Conservation (phyloP, 2,888 invertebrate genomes). For the Pseudanteris insignis region DNA sequence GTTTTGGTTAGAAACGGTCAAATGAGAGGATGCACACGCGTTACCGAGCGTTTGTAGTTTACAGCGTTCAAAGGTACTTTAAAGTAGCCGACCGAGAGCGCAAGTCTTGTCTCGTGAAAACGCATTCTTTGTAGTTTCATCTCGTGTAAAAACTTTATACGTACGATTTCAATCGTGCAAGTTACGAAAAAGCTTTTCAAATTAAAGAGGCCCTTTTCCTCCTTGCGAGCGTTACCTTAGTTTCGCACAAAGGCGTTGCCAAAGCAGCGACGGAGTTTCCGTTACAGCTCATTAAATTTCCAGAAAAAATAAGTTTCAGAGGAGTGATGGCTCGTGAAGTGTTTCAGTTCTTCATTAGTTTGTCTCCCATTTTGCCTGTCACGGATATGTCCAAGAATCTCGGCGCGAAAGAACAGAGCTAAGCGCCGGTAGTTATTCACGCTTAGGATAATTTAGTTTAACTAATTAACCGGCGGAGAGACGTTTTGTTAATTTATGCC, state of each 20-base stretch:
- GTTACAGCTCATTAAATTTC: constrained; percentile 1
- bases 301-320: constrained; percentile 5
- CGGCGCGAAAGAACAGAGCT: constrained; percentile 37
- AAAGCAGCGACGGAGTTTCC: not conserved
- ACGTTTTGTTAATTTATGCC: constrained; percentile 62
- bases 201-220: too few relatives aligned
- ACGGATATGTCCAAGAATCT: constrained; percentile 24
- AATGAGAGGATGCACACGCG: too few relatives aligned
- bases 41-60: too few relatives aligned
- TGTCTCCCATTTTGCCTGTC: constrained; percentile 17
- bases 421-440: constrained; percentile 60
- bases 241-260: constrained; percentile 3
- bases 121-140: not conserved
- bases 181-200: constrained; percentile 1
- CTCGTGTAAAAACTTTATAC: not conserved
- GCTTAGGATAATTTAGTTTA: constrained; percentile 64
- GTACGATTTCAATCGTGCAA: too few relatives aligned
- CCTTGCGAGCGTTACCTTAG: too few relatives aligned
- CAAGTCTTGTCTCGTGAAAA: constrained; percentile 1
- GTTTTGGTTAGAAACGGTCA: too few relatives aligned
- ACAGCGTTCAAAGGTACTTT: too few relatives aligned
- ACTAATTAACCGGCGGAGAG: constrained; percentile 63
- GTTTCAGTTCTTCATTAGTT: constrained; percentile 29
- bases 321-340: constrained; percentile 11
- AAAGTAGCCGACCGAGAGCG: not conserved